Percentiles rank a stretch among this genome's conserved stretches.
Conservation (phyloP, 2,797 vertebrate species). For the Sebastes vulpes region DNA sequence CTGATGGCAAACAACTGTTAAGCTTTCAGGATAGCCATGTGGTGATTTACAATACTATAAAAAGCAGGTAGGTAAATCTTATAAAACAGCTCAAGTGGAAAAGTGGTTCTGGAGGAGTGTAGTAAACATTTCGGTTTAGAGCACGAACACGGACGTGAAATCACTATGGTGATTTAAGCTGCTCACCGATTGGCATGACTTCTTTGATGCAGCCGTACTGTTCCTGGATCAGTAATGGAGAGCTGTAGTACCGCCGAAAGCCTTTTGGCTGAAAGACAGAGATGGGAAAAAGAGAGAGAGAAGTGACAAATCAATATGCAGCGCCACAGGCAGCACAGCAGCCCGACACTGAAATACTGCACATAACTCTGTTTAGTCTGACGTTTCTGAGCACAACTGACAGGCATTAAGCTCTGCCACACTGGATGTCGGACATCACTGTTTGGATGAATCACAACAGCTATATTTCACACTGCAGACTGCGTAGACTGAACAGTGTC, state of each 20-base stretch:
- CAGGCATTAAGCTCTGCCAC: not conserved
- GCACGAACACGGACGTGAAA: not conserved
- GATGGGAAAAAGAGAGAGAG: not conserved
- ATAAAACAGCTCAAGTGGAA: constrained; percentile 10
- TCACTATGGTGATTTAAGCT: not conserved
- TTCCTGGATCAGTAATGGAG: constrained; percentile 97
- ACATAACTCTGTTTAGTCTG: not conserved
- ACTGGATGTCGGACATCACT: not conserved
- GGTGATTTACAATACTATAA: constrained; percentile 2
- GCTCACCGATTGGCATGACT: constrained; percentile 99
- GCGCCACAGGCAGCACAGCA: constrained; percentile 3
- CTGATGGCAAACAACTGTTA: constrained; percentile 10
- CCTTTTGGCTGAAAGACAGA: constrained; percentile 92
- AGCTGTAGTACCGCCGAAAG: constrained; percentile 97
- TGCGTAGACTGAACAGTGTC: not conserved
- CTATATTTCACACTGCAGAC: not conserved
- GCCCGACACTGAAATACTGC: constrained; percentile 2
- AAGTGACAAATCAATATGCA: constrained; percentile 23
- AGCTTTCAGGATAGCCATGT: not conserved
- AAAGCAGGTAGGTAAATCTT: not conserved
- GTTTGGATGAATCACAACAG: not conserved
- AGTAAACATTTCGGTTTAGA: not conserved
- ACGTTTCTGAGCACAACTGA: not conserved
- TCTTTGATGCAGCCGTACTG: constrained; percentile 99
- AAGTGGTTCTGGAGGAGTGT: not conserved